These are phyloP conservation scores for Philereme vetulata DNA, from an alignment of 2,888 invertebrate species.

Conservation along the genomic window DNA sequence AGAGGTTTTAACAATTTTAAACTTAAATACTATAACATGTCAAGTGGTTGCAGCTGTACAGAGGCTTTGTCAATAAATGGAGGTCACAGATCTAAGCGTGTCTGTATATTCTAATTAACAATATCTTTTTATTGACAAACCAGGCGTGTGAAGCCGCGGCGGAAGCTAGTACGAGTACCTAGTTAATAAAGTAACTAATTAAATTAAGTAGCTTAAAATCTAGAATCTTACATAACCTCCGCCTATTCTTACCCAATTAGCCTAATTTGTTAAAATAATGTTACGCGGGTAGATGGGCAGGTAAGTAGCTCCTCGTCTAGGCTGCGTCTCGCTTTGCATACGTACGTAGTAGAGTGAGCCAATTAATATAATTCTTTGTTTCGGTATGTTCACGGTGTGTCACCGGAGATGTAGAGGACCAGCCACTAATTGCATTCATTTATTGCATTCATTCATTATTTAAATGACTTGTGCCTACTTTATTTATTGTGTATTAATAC, in stretches of 20 bases:
- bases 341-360: conserved; percentile 20
- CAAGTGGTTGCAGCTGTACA: too few species aligned
- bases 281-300: neutral
- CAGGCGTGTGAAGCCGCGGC: too few species aligned
- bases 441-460: conserved; percentile 28
- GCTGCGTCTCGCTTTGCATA: neutral
- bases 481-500: neutral
- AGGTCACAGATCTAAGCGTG: too few species aligned
- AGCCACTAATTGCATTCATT: conserved; percentile 26
- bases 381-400: conserved; percentile 42
- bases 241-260: conserved; percentile 1
- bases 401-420: conserved; percentile 29
- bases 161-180: too few species aligned
- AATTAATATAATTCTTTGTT: conserved; percentile 39
- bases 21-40: too few species aligned
- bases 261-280: neutral
- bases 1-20: too few species aligned
- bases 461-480: conserved; percentile 1
- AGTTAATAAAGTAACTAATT: too few species aligned
- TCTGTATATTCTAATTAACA: too few species aligned
- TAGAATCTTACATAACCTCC: too few species aligned
- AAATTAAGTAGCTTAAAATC: too few species aligned
- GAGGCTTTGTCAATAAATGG: too few species aligned
- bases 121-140: too few species aligned
- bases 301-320: neutral